Conservation (phyloP, 2,888 invertebrate species). For the Ellobium chinense region DNA sequence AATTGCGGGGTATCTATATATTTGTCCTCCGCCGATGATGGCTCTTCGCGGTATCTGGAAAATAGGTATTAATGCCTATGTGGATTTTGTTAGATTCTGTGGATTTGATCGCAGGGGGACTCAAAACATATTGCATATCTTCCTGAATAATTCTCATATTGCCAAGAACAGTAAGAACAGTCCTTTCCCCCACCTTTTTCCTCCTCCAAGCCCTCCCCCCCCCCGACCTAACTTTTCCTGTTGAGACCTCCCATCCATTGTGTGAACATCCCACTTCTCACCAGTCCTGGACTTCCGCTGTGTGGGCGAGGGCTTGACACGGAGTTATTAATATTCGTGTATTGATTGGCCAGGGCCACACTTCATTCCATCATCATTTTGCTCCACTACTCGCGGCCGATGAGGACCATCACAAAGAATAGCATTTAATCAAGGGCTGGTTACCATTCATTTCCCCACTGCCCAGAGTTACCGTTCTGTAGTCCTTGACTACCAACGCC, state of each 20-base stretch:
- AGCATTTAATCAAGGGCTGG: slow-evolving; percentile 7
- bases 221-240: background rate
- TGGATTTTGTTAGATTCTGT: too few species aligned
- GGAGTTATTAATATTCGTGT: slow-evolving; percentile 30
- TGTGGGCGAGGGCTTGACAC: slow-evolving; percentile 9
- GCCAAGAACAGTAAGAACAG: too few species aligned
- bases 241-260: background rate
- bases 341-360: slow-evolving; percentile 33
- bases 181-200: background rate
- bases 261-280: background rate
- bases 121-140: too few species aligned
- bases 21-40: too few species aligned
- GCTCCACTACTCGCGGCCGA: slow-evolving; percentile 5
- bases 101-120: too few species aligned
- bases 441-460: slow-evolving; percentile 12
- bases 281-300: slow-evolving; percentile 3
- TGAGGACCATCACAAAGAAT: slow-evolving; percentile 10
- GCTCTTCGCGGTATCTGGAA: too few species aligned
- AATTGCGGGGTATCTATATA: too few species aligned
- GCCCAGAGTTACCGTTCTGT: background rate
- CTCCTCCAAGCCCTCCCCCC: background rate
- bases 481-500: background rate
- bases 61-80: too few species aligned
- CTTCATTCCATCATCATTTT: slow-evolving; percentile 30
- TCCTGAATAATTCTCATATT: too few species aligned